These are phyloP conservation scores for Cremastobaeus sp. DNA, from an alignment of 2,888 invertebrate species.

Conservation along the genomic window DNA sequence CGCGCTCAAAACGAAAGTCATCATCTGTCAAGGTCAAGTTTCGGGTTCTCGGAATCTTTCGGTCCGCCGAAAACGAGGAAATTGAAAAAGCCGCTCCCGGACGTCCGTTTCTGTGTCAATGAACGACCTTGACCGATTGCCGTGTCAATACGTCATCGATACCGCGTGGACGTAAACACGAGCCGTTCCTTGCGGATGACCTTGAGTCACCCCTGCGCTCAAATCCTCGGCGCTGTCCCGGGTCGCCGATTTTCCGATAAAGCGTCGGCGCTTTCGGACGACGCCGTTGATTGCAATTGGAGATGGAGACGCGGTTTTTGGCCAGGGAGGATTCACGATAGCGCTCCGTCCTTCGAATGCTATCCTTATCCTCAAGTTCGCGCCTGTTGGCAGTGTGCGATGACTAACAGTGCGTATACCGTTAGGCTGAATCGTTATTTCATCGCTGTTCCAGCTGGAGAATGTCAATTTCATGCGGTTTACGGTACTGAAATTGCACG, in stretches of 20 bases:
- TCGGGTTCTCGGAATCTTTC: too few relatives aligned
- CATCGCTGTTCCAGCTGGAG: constrained; percentile 71
- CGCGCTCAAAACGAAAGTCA: too few relatives aligned
- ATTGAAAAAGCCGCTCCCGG: too few relatives aligned
- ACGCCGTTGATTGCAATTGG: neutral
- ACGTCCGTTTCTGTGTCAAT: constrained; percentile 4
- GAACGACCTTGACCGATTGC: constrained; percentile 36
- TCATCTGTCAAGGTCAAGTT: too few relatives aligned
- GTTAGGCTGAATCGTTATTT: constrained; percentile 74
- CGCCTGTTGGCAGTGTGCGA: constrained; percentile 67
- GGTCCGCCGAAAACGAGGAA: too few relatives aligned
- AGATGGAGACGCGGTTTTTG: constrained; percentile 15
- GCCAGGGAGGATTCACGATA: constrained; percentile 43
- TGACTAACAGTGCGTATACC: constrained; percentile 75
- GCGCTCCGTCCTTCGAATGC: constrained; percentile 21
- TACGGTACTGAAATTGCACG: constrained; percentile 74
- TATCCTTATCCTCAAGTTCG: constrained; percentile 54
- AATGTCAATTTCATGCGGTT: constrained; percentile 76
- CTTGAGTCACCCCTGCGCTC: constrained; percentile 24
- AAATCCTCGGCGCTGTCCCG: too few relatives aligned
- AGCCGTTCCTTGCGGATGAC: too few relatives aligned
- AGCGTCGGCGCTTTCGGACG: neutral
- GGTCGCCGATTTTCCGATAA: too few relatives aligned
- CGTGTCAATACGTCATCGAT: constrained; percentile 6
- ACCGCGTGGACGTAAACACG: neutral